Conservation (phyloP, 2,113 vertebrate genomes). For the Phainopepla nitens region DNA sequence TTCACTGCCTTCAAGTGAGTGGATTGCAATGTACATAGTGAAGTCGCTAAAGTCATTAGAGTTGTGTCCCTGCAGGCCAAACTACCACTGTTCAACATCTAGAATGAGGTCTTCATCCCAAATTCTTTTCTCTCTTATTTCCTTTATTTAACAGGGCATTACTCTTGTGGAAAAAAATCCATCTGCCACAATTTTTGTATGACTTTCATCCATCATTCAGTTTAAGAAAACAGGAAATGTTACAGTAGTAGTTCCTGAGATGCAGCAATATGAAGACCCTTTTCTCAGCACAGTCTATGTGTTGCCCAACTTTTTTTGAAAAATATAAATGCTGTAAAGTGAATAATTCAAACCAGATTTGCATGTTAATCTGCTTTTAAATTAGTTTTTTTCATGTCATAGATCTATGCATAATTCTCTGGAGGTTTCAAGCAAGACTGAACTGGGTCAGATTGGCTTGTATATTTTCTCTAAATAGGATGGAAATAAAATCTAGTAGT, state of each 20-base stretch:
- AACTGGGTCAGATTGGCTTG: conserved; percentile 42
- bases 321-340: not conserved
- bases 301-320: not conserved
- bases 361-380: conserved; percentile 46
- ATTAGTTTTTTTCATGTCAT: conserved; percentile 1
- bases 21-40: not conserved
- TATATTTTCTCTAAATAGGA: conserved; percentile 37
- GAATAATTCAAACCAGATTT: conserved; percentile 37
- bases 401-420: conserved; percentile 36
- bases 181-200: not conserved
- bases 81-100: not conserved
- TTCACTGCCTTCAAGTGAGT: not conserved
- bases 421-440: conserved; percentile 44
- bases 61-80: not conserved
- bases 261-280: not conserved
- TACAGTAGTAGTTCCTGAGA: not conserved
- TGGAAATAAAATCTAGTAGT: conserved; percentile 8
- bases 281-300: not conserved
- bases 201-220: not conserved
- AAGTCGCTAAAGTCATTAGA: not conserved
- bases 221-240: not conserved
- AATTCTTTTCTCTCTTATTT: not conserved
- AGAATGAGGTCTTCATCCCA: not conserved
- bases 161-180: not conserved
- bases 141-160: not conserved